Percentiles rank a stretch among this genome's conserved stretches.
phyloP scores from a whole-genome alignment of 1,140 invertebrate species.

The Charaxes varanes region DNA sequence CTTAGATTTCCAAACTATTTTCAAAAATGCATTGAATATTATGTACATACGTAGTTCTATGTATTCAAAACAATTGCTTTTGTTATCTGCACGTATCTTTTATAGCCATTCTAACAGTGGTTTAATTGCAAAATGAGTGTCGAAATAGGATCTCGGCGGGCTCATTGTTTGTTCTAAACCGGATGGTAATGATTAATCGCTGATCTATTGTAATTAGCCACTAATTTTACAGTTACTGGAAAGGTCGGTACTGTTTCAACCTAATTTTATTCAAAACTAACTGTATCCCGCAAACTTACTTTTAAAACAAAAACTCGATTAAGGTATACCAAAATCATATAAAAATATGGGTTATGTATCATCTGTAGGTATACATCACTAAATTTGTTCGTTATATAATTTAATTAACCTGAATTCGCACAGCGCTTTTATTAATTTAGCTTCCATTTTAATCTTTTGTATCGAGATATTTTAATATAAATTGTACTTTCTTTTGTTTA shows the following conservation, averaged over 20 bases:
- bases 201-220: constrained; percentile 36
- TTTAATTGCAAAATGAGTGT: constrained; percentile 47
- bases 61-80: constrained; percentile 13
- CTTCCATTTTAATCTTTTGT: too few species aligned
- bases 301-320: too few species aligned
- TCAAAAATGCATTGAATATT: too few species aligned
- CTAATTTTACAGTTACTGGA: constrained; percentile 35
- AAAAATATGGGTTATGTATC: neutral
- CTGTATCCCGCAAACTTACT: too few species aligned
- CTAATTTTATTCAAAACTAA: neutral
- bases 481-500: too few species aligned
- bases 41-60: too few species aligned
- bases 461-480: too few species aligned
- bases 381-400: too few species aligned
- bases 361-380: too few species aligned
- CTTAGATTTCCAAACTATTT: too few species aligned
- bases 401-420: too few species aligned
- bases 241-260: constrained; percentile 1
- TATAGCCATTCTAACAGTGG: constrained; percentile 20
- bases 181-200: constrained; percentile 48
- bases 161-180: constrained; percentile 37
- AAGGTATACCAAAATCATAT: neutral
- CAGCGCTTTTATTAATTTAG: too few species aligned
- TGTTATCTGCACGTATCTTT: constrained; percentile 25
- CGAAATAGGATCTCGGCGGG: constrained; percentile 38